Evolutionary conservation across 2,888 invertebrate genomes (phyloP).

Genomic region (Trissonchulus sp.): DNA sequence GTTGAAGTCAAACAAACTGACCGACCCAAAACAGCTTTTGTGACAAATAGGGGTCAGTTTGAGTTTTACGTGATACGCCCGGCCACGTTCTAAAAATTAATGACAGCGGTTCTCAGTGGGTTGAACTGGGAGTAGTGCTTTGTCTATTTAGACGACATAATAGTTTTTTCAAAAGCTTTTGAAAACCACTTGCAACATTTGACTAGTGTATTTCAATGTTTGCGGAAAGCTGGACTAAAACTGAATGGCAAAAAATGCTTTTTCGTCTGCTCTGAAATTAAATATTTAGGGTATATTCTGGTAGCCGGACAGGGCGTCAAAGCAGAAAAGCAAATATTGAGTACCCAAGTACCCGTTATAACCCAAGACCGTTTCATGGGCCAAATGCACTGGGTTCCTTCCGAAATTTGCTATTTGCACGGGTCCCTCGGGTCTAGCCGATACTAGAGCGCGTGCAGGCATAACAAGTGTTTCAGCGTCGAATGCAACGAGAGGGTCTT

Average conservation of each 20-base stretch:
- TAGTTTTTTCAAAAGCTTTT: slow-evolving; percentile 1
- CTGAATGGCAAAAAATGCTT: not conserved
- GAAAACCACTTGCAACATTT: not conserved
- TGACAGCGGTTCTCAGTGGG: slow-evolving; percentile 5
- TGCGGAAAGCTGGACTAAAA: not conserved
- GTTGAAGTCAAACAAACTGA: slow-evolving; percentile 30
- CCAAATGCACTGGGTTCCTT: too few relatives aligned
- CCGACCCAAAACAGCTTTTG: slow-evolving; percentile 35
- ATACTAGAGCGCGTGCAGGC: too few relatives aligned
- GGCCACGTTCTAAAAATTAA: slow-evolving; percentile 36
- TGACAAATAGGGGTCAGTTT: slow-evolving; percentile 33
- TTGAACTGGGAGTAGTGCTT: slow-evolving; percentile 14
- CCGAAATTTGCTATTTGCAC: too few relatives aligned
- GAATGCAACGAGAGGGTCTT: too few relatives aligned
- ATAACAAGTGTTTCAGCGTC: too few relatives aligned
- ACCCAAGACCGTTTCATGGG: too few relatives aligned
- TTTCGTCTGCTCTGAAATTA: not conserved
- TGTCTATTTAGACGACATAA: slow-evolving; percentile 22
- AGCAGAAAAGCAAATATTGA: not conserved
- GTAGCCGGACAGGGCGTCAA: not conserved
- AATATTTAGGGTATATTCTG: not conserved
- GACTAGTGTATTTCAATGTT: not conserved
- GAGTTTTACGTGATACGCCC: slow-evolving; percentile 32
- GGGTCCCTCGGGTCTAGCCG: too few relatives aligned
- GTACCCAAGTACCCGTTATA: not conserved